These are phyloP conservation scores for Palythoa grandiflora DNA, from an alignment of 92 coral and sea anemone genomes.

Conservation along the genomic window DNA sequence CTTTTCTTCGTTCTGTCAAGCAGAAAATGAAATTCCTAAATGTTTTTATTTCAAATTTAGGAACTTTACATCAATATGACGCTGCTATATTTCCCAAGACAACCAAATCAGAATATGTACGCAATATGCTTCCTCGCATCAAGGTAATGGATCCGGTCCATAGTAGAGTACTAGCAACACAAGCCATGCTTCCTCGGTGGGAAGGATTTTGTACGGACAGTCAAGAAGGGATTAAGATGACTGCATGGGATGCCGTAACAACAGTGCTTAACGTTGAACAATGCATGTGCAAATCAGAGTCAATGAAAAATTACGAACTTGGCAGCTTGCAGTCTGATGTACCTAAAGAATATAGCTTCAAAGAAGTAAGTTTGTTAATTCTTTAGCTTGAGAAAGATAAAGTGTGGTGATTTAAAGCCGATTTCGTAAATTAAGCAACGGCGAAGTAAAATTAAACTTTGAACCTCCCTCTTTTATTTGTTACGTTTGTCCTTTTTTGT, in stretches of 20 bases:
- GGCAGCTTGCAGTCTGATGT: too few species aligned
- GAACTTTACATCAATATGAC: slow-evolving; percentile 17
- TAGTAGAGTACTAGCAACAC: slow-evolving; percentile 18
- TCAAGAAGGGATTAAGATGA: slow-evolving; percentile 22
- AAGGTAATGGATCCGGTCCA: slow-evolving; percentile 13
- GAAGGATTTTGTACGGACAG: slow-evolving; percentile 33
- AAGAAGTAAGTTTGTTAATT: too few species aligned
- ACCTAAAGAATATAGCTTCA: too few species aligned
- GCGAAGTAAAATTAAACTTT: too few species aligned
- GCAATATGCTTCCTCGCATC: not conserved
- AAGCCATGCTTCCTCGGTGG: slow-evolving; percentile 24
- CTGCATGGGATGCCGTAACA: slow-evolving; percentile 16
- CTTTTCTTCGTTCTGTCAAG: too few species aligned
- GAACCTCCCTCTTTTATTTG: too few species aligned
- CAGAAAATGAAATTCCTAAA: too few species aligned
- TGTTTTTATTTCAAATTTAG: not conserved
- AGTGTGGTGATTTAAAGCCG: too few species aligned
- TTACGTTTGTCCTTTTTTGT: too few species aligned
- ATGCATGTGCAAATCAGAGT: slow-evolving; percentile 8
- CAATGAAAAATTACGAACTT: too few species aligned
- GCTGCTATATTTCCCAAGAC: slow-evolving; percentile 34
- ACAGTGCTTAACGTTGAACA: not conserved
- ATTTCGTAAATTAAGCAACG: too few species aligned
- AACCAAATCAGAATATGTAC: not conserved
- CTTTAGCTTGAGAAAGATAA: too few species aligned